These are phyloP conservation scores for Charadrius vociferus DNA, from an alignment of 2,113 vertebrate species.

Conservation along the genomic window DNA sequence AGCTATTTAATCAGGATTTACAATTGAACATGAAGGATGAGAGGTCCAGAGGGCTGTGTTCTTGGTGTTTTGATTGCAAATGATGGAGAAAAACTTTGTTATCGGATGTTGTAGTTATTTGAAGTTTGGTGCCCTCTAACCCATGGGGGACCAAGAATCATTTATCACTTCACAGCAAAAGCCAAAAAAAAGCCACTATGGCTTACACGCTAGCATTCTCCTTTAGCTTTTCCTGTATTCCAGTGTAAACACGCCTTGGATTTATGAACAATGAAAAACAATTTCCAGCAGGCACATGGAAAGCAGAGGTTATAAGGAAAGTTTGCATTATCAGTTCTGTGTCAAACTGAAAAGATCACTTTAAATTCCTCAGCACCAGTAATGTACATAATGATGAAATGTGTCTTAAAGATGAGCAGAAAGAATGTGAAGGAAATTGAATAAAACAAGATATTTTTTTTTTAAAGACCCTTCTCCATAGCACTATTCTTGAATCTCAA, in stretches of 20 bases:
- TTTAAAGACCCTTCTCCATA: not conserved
- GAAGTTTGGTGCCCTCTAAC: conserved; percentile 86
- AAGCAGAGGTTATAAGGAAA: conserved; percentile 46
- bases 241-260: conserved; percentile 82
- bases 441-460: not conserved
- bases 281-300: conserved; percentile 72
- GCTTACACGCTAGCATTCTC: conserved; percentile 60
- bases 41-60: conserved; percentile 82
- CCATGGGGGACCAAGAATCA: conserved; percentile 76
- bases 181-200: conserved; percentile 69
- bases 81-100: conserved; percentile 90
- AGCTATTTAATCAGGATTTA: conserved; percentile 98
- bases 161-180: conserved; percentile 82
- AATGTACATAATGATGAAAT: not conserved
- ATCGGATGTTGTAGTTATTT: conserved; percentile 88
- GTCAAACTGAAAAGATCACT: conserved; percentile 8
- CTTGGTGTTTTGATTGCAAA: conserved; percentile 91
- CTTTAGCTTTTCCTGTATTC: conserved; percentile 75
- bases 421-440: not conserved
- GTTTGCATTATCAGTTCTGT: not conserved
- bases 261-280: conserved; percentile 81
- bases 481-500: not conserved
- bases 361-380: not conserved
- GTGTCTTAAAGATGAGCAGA: not conserved
- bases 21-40: conserved; percentile 87